Evolutionary conservation across 2,888 invertebrate genomes (phyloP).

Genomic region (Morpho achilles): DNA sequence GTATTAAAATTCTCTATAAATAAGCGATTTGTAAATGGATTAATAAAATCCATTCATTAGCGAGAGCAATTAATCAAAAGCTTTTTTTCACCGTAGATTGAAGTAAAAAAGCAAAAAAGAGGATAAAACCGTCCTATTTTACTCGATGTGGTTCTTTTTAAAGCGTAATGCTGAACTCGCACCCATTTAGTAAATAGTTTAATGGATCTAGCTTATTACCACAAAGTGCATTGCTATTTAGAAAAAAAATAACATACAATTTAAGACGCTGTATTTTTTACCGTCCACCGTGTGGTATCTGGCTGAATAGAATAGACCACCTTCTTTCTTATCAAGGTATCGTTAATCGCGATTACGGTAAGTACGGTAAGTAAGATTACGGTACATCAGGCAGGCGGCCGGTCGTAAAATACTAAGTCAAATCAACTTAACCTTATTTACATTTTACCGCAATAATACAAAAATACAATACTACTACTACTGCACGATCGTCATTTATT

Average conservation of each 20-base stretch:
- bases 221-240: slow-evolving; percentile 16
- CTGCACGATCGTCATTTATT: no score
- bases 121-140: slow-evolving; percentile 1
- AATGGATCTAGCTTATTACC: slow-evolving; percentile 49
- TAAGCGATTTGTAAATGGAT: background rate
- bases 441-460: no score
- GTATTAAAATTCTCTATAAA: background rate
- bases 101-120: background rate
- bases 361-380: no score
- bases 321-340: no score
- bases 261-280: no score
- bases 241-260: background rate
- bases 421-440: no score
- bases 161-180: slow-evolving; percentile 41
- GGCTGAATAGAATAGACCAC: no score
- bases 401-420: no score
- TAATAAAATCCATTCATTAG: slow-evolving; percentile 1
- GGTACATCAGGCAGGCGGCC: no score
- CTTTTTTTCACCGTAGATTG: background rate
- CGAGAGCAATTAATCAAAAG: slow-evolving; percentile 5
- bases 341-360: no score
- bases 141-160: slow-evolving; percentile 36
- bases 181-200: slow-evolving; percentile 41
- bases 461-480: no score
- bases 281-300: no score